Conservation (phyloP, 2,888 invertebrate species). For the Zhuqinia jingwanae region DNA sequence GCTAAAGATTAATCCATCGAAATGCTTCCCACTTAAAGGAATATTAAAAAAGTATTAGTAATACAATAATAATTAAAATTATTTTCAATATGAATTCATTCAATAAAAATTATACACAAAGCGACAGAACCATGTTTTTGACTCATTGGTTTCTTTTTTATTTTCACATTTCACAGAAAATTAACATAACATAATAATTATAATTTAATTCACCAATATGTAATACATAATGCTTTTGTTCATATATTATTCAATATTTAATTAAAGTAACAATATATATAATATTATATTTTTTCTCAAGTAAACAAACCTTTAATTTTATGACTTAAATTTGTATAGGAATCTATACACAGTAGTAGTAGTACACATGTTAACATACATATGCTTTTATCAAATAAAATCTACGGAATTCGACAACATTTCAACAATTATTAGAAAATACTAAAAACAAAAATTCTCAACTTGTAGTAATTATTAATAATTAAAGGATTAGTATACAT, state of each 20-base stretch:
- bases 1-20: too few species aligned
- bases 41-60: too few species aligned
- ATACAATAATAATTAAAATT: too few species aligned
- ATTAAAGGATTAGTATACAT: conserved; percentile 3
- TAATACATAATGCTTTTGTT: conserved; percentile 28
- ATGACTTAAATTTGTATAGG: conserved; percentile 34
- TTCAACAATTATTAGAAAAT: conserved; percentile 37
- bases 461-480: too few species aligned
- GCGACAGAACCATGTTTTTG: neutral
- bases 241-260: neutral
- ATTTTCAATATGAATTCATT: too few species aligned
- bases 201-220: conserved; percentile 25
- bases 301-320: conserved; percentile 32
- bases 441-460: conserved; percentile 16
- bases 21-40: too few species aligned
- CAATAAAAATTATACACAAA: neutral
- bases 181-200: conserved; percentile 28
- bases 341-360: conserved; percentile 34
- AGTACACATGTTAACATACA: conserved; percentile 1
- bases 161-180: conserved; percentile 34
- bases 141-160: conserved; percentile 32
- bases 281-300: conserved; percentile 23
- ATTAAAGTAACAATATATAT: conserved; percentile 1
- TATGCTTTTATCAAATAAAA: conserved; percentile 19
- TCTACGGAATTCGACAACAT: conserved; percentile 20